Evolutionary conservation across 2,888 invertebrate genomes (phyloP).

Genomic region (Drosophila helvetica): DNA sequence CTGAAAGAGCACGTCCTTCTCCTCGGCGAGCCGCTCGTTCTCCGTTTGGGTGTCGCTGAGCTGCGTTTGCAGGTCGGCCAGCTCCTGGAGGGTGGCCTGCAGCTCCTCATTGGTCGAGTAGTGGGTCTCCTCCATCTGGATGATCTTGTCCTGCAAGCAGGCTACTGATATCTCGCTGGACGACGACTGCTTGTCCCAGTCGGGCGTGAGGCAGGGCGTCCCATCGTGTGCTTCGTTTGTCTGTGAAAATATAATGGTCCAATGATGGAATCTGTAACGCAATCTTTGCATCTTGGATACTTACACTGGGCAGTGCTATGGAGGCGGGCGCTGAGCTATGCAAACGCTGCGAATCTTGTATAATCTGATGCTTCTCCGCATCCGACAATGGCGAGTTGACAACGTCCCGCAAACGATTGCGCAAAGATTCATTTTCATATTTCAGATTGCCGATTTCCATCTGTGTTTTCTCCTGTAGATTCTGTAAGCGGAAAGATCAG

Average conservation of each 20-base stretch:
- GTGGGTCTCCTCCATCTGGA: constrained; percentile 85
- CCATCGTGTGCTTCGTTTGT: constrained; percentile 80
- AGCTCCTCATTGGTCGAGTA: constrained; percentile 94
- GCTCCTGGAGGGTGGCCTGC: constrained; percentile 96
- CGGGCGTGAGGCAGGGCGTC: constrained; percentile 90
- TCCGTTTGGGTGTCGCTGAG: constrained; percentile 93
- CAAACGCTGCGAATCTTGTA: constrained; percentile 88
- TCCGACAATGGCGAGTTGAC: constrained; percentile 92
- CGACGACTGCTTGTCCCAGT: constrained; percentile 96
- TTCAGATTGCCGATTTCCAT: constrained; percentile 86
- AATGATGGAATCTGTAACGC: neutral
- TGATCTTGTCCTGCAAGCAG: constrained; percentile 95
- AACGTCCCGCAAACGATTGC: constrained; percentile 90
- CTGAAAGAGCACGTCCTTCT: constrained; percentile 94
- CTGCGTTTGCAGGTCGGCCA: constrained; percentile 94
- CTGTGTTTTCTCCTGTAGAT: constrained; percentile 83
- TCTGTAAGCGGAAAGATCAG: constrained; percentile 60
- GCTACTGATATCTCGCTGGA: constrained; percentile 96
- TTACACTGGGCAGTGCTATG: constrained; percentile 86
- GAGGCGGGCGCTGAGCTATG: constrained; percentile 91
- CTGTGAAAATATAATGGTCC: constrained; percentile 32
- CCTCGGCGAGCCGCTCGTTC: constrained; percentile 93
- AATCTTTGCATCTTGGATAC: constrained; percentile 15
- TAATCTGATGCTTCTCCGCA: constrained; percentile 91
- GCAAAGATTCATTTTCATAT: constrained; percentile 90